Conservation (phyloP, 2,113 vertebrate genomes). For the Elanus axillaris region DNA sequence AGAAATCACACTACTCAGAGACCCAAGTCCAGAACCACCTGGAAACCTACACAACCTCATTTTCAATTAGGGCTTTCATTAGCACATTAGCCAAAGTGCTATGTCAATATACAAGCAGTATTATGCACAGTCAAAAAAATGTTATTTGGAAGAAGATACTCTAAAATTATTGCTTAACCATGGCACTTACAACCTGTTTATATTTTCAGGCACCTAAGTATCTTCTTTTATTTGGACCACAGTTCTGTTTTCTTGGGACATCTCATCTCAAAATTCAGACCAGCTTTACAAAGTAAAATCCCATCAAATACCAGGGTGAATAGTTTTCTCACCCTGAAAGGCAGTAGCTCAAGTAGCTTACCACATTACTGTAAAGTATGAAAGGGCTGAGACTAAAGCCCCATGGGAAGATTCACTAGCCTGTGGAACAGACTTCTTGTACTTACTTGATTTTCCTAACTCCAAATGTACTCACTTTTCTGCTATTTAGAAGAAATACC, state of each 20-base stretch:
- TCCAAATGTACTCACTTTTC: background rate
- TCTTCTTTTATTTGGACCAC: background rate
- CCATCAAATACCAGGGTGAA: background rate
- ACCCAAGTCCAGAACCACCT: background rate
- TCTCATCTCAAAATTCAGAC: background rate
- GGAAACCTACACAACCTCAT: background rate
- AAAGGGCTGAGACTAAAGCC: background rate
- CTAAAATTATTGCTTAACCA: slow-evolving; percentile 14
- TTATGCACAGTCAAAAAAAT: background rate
- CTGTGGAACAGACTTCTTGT: background rate
- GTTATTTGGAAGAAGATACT: background rate
- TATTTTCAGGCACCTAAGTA: background rate
- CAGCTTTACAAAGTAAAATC: background rate
- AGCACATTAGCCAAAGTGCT: background rate
- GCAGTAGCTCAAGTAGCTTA: background rate
- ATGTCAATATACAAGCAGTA: background rate
- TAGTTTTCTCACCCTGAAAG: background rate
- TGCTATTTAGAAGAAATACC: background rate
- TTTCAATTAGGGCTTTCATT: background rate
- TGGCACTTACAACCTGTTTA: background rate
- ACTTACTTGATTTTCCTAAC: rapidly evolving
- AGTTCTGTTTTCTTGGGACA: background rate
- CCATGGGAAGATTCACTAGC: background rate
- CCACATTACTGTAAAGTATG: background rate
- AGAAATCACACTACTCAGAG: background rate